These are phyloP conservation scores for Monopterus albus DNA, from an alignment of 2,113 vertebrate species.

Conservation along the genomic window DNA sequence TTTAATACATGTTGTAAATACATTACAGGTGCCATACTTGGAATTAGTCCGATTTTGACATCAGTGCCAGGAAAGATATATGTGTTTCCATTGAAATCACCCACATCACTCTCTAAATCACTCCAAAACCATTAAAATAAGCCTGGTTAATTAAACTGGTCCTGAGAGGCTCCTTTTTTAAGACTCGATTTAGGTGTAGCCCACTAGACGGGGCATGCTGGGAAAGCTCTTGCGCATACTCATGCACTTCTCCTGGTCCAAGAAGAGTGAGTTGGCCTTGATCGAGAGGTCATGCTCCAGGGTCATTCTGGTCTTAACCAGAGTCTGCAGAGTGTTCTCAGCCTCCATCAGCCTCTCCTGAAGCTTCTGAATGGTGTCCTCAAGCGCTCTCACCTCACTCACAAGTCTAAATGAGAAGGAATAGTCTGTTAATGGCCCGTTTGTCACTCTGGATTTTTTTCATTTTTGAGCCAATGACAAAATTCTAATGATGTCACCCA, in stretches of 20 bases:
- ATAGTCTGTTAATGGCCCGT: too few species aligned
- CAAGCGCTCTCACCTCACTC: slow-evolving; percentile 88
- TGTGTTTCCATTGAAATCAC: slow-evolving; percentile 2
- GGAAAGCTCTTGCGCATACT: slow-evolving; percentile 92
- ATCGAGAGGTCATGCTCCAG: slow-evolving; percentile 91
- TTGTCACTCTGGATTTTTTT: too few species aligned
- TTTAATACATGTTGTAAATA: neutral
- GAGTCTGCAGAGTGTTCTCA: slow-evolving; percentile 86
- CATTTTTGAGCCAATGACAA: too few species aligned
- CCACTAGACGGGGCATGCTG: slow-evolving; percentile 86
- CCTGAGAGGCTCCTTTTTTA: neutral
- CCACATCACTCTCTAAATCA: slow-evolving; percentile 37
- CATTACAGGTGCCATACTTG: neutral
- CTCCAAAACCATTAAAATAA: slow-evolving; percentile 25
- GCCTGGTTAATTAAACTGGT: neutral
- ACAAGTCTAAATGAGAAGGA: slow-evolving; percentile 84
- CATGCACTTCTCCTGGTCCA: slow-evolving; percentile 97
- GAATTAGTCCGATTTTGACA: neutral
- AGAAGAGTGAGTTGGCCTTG: slow-evolving; percentile 93
- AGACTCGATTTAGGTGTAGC: slow-evolving; percentile 79
- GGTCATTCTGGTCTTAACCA: slow-evolving; percentile 87
- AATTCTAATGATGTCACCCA: too few species aligned
- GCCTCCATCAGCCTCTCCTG: slow-evolving; percentile 88
- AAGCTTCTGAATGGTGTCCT: slow-evolving; percentile 87
- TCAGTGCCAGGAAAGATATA: neutral